A percentile compares a stretch with the other conserved stretches of the same genome.
Evolutionary conservation across 2,888 invertebrate species (phyloP).

Genomic region (Microdon myrmicae): DNA sequence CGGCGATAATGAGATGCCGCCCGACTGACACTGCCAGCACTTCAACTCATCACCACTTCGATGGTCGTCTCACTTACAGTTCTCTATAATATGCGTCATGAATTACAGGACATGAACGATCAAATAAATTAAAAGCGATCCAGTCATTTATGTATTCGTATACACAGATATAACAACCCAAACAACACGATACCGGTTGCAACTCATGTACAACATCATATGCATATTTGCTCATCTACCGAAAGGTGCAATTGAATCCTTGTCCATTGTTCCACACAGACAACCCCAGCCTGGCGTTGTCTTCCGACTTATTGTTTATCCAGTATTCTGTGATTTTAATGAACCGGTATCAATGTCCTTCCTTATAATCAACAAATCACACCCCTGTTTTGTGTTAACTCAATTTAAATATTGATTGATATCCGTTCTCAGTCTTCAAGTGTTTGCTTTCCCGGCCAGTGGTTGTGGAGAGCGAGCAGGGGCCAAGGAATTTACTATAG

Average conservation of each 20-base stretch:
- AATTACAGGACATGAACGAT: conserved; percentile 41
- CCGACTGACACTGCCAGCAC: not conserved
- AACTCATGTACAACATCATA: no score
- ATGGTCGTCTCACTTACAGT: not conserved
- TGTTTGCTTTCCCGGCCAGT: no score
- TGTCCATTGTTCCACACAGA: not conserved
- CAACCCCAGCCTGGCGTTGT: not conserved
- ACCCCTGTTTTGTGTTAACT: conserved; percentile 45
- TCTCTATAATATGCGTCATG: no score
- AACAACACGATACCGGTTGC: no score
- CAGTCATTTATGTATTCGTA: conserved; percentile 38
- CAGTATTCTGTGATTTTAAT: conserved; percentile 48
- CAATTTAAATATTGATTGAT: conserved; percentile 53
- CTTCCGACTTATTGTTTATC: conserved; percentile 30
- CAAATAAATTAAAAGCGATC: conserved; percentile 48
- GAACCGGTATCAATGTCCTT: conserved; percentile 50
- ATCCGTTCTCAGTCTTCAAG: conserved; percentile 35
- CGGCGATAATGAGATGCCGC: conserved; percentile 25
- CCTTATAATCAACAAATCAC: conserved; percentile 52
- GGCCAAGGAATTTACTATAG: no score
- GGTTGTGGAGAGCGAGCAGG: no score
- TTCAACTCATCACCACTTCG: no score
- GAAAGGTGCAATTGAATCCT: conserved; percentile 15
- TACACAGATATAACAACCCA: conserved; percentile 31
- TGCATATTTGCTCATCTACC: not conserved